Evolutionary conservation across 2,113 vertebrate genomes (phyloP).

Genomic region (Triplophysa rosa): DNA sequence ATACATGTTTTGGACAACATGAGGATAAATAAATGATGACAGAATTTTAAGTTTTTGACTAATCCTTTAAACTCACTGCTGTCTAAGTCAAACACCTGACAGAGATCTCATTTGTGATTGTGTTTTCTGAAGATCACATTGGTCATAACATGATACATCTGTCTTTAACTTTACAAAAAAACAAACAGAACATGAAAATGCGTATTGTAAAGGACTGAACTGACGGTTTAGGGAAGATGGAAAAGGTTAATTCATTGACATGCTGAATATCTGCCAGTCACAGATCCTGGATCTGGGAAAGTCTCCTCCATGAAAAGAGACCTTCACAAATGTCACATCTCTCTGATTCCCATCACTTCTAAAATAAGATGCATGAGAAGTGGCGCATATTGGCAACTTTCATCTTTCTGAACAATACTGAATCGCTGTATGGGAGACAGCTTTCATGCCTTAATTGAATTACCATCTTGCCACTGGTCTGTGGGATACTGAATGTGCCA

Average conservation of each 20-base stretch:
- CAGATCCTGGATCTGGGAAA: conserved; percentile 45
- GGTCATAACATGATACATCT: too few species aligned
- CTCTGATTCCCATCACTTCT: conserved; percentile 53
- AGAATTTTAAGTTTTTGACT: too few species aligned
- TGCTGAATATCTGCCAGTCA: conserved; percentile 28
- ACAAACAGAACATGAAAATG: background rate
- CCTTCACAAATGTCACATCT: conserved; percentile 48
- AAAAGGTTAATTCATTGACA: conserved; percentile 33
- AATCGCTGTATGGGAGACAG: conserved; percentile 49
- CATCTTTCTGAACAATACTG: conserved; percentile 50
- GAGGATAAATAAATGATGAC: too few species aligned
- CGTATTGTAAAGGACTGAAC: background rate
- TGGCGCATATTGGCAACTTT: conserved; percentile 44
- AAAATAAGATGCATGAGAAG: conserved; percentile 60
- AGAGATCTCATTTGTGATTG: too few species aligned
- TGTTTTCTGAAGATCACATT: too few species aligned
- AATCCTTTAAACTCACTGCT: too few species aligned
- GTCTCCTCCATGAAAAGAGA: conserved; percentile 44
- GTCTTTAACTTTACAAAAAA: background rate
- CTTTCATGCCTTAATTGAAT: conserved; percentile 57
- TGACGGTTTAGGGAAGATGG: background rate
- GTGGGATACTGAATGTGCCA: conserved; percentile 48
- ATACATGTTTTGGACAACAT: too few species aligned
- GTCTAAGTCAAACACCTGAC: too few species aligned
- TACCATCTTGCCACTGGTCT: conserved; percentile 51